Evolutionary conservation across 1,140 invertebrate genomes (phyloP).

Genomic region (Leucophenga varia): DNA sequence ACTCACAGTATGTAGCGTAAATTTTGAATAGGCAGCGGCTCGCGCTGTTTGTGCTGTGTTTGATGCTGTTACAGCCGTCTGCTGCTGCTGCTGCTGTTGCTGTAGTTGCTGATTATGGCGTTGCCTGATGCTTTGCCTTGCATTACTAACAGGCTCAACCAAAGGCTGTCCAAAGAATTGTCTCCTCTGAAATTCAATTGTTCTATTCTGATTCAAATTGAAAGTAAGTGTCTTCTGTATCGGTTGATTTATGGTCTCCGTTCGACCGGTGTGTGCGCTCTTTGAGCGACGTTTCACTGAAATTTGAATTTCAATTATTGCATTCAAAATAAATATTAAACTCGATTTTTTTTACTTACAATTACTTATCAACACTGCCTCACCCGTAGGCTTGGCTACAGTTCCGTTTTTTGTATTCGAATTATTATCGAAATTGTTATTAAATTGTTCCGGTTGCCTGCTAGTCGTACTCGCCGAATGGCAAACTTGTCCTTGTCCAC

Average conservation of each 20-base stretch:
- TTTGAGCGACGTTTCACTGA: constrained; percentile 55
- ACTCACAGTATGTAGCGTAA: constrained; percentile 72
- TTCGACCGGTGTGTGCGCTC: constrained; percentile 48
- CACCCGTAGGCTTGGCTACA: not conserved
- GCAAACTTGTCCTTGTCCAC: constrained; percentile 28
- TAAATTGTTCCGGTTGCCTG: constrained; percentile 2
- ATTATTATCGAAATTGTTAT: constrained; percentile 22
- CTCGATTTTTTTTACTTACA: constrained; percentile 34
- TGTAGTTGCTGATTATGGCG: constrained; percentile 1
- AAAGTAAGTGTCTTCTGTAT: constrained; percentile 54
- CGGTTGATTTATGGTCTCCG: constrained; percentile 28
- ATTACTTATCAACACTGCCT: constrained; percentile 41
- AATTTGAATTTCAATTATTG: constrained; percentile 12
- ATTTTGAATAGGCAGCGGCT: constrained; percentile 59
- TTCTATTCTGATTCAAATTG: constrained; percentile 53
- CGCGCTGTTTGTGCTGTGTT: constrained; percentile 46
- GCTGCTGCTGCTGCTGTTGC: constrained; percentile 10
- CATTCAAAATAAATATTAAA: no score
- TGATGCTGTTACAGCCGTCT: constrained; percentile 25
- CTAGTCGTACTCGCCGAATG: constrained; percentile 1
- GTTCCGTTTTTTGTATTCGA: no score
- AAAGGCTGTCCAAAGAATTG: constrained; percentile 49
- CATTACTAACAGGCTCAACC: no score
- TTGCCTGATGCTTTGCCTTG: constrained; percentile 6
- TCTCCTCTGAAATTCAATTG: constrained; percentile 50